phyloP scores from a whole-genome alignment of 2,797 vertebrate genomes.

The Vespertilio murinus region DNA sequence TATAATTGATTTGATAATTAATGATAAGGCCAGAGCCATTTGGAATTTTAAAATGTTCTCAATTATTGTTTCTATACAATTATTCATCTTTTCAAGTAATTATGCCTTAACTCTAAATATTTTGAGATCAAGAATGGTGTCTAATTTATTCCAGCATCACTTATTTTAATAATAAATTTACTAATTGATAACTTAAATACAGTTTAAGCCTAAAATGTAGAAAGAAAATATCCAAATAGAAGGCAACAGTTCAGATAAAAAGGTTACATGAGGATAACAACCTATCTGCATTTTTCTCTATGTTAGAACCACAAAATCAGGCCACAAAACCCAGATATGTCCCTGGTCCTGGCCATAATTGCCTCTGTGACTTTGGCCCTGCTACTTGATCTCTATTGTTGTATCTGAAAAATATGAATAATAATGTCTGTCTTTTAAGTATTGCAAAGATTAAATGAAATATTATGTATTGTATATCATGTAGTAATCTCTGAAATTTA shows the following conservation, averaged over 20 bases:
- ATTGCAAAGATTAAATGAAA: not conserved
- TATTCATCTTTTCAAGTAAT: not conserved
- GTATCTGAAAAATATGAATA: not conserved
- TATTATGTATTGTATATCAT: not conserved
- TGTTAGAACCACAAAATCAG: not conserved
- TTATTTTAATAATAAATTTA: slow-evolving; percentile 24
- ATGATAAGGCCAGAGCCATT: not conserved
- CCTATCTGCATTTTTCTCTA: not conserved
- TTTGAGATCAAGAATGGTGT: slow-evolving; percentile 4
- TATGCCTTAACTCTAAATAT: slow-evolving; percentile 25
- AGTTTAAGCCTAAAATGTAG: not conserved
- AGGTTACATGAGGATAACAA: not conserved
- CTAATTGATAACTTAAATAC: not conserved
- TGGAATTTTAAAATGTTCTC: slow-evolving; percentile 29
- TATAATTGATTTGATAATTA: slow-evolving; percentile 13
- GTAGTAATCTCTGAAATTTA: not conserved
- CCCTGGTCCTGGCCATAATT: not conserved
- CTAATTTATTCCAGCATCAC: not conserved
- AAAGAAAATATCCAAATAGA: not conserved
- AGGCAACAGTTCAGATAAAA: not conserved
- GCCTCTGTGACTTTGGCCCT: not conserved
- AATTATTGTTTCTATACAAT: not conserved
- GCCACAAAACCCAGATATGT: not conserved
- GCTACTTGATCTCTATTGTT: not conserved
- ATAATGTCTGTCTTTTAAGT: not conserved